phyloP scores from a whole-genome alignment of 2,888 invertebrate species.

The Drosophila niveifrons region DNA sequence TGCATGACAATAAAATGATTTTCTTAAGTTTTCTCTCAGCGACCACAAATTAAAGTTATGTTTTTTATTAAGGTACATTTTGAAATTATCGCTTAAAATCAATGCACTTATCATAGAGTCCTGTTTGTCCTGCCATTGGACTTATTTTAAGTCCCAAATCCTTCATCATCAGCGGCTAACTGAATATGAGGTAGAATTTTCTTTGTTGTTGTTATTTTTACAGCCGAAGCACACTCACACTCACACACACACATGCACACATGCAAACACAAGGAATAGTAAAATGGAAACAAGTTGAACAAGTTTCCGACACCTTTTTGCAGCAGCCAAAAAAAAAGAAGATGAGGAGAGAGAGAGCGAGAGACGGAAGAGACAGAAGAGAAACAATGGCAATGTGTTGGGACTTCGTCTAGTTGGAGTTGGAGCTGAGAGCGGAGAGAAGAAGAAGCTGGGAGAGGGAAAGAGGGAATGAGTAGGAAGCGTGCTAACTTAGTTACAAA shows the following conservation, averaged over 20 bases:
- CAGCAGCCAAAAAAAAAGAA: constrained; percentile 29
- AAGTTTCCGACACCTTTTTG: constrained; percentile 79
- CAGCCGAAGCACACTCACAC: constrained; percentile 11
- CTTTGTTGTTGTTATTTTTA: constrained; percentile 56
- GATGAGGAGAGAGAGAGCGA: background rate
- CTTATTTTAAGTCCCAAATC: background rate
- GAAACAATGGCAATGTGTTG: constrained; percentile 67
- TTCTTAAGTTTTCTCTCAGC: too few species aligned
- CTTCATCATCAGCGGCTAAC: constrained; percentile 24
- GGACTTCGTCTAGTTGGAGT: constrained; percentile 39
- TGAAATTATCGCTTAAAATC: too few species aligned
- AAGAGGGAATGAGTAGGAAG: background rate
- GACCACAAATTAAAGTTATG: too few species aligned
- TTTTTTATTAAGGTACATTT: too few species aligned
- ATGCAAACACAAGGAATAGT: constrained; percentile 55
- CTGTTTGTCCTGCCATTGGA: constrained; percentile 17
- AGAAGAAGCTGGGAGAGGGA: too few species aligned
- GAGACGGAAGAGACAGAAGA: constrained; percentile 1
- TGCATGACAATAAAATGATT: too few species aligned
- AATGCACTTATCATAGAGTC: constrained; percentile 9
- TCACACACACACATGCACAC: background rate
- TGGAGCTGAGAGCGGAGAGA: background rate
- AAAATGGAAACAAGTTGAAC: constrained; percentile 81
- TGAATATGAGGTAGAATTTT: constrained; percentile 48
- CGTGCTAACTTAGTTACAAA: constrained; percentile 62